phyloP scores from a whole-genome alignment of 2,797 vertebrate species.

The Lepidocolaptes lacrymiger region DNA sequence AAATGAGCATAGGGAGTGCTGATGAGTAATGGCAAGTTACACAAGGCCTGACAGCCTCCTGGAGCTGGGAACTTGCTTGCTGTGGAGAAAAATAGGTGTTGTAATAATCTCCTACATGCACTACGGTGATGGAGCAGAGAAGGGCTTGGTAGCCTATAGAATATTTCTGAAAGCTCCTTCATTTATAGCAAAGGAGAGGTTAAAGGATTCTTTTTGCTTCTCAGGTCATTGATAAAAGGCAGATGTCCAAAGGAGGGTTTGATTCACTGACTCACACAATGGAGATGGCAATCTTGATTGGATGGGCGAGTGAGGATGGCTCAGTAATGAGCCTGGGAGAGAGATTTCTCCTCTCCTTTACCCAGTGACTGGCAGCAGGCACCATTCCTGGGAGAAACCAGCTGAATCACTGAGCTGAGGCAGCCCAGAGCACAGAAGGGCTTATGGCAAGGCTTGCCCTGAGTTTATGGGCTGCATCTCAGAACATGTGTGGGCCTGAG shows the following conservation, averaged over 20 bases:
- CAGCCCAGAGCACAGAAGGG: not conserved
- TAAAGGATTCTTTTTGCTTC: not conserved
- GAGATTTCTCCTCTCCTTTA: conserved; percentile 10
- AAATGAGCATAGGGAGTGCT: conserved; percentile 12
- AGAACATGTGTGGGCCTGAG: not conserved
- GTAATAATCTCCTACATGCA: not conserved
- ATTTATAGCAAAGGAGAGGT: not conserved
- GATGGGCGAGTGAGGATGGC: not conserved
- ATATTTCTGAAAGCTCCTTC: not conserved
- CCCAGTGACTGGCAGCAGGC: not conserved
- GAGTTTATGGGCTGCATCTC: not conserved
- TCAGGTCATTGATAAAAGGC: not conserved
- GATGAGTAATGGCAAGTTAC: conserved; percentile 38
- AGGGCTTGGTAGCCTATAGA: not conserved
- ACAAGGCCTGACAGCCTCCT: conserved; percentile 35
- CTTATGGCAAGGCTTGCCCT: not conserved
- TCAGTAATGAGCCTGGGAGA: not conserved
- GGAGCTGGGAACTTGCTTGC: conserved; percentile 24
- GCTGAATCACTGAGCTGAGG: not conserved
- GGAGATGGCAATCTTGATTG: not conserved
- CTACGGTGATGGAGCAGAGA: not conserved
- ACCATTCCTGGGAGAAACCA: not conserved
- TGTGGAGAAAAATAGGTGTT: not conserved
- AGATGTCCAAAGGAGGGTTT: not conserved
- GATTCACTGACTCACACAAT: not conserved